Evolutionary conservation across 2,797 vertebrate genomes (phyloP), one percentile per base, ranked within the genome.

Genomic region (Enteromius thamalakanensis): DNA sequence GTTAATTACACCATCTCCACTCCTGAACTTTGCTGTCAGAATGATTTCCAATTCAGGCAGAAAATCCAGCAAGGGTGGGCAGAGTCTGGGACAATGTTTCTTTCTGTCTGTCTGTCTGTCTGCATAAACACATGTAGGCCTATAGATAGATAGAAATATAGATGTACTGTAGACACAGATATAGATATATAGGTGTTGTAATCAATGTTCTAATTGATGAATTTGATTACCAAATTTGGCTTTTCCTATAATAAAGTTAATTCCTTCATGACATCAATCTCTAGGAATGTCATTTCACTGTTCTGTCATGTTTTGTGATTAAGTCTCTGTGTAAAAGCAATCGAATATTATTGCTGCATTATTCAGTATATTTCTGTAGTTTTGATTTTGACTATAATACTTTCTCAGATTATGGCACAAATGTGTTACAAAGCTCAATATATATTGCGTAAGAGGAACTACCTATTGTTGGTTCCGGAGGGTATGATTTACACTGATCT

Each of bases 1-100:
- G 76, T 84, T 79, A 81, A 85, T 76, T 77, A 82, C 72, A 49
- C 60, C 64, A 75, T 81, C 68, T 70, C 62, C 49, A 51, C 81
- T 82, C 80, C 81, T 79, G 64, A 85, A 67, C 79, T 71, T n/a
- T 60, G 58, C 55, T 60, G n/a, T 60, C 81, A 83, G 53, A 69
- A 76, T 76, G 81, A 83, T 70, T 83, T 70, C 62, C 40, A 70
- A 60, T 47, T 77, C 8, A 15, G 49, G 55, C 49, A 74, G 45
- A 60, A 67, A 85, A 80, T 62, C 71, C 77, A 87, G 85, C 68
- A 72, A 87, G 53, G 49, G 14, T 40, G 45, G 29, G 45, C 8
- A 29, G 32, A 51, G 58, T 12, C 58, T 34, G 29, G 37, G 23
- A 68, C 34, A 47, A 40, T 55, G 19, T n/a, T 1, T n/a, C 51